Base-by-base conservation (phyloP, 2,113 vertebrate species). In the Bufo gargarizans region DNA sequence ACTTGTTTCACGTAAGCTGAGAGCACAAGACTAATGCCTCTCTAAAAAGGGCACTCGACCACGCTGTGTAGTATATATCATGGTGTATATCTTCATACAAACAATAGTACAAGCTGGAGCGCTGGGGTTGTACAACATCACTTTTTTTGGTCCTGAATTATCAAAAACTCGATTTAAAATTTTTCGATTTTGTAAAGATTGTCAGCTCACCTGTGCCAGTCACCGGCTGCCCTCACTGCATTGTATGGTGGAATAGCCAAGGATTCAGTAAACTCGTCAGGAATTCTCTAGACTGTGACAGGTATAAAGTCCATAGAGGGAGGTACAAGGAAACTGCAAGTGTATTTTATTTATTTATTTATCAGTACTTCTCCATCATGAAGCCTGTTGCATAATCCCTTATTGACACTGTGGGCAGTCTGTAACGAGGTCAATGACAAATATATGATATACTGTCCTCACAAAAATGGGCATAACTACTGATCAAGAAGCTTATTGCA, bases 271-370 rank as follows among this genome's bases (percentile, higher is more conserved):
- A 56, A 22, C 19, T 79, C 12, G 3, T 58, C n/a, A 58, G 6
- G 17, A 33, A 43, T 58, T 58, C 53, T 79, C 22, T n/a, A 16
- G 11, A 79, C 0, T 22, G n/a, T 58, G 13, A 16, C n/a, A 58
- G 50, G 77, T 79, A 14, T 33, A 79, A 79, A 79, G 77, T 79
- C 77, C 77, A 58, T 14, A 22, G 45, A 56, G 53, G 77, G 77
- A 79, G 53, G 53, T 33, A 33, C 49, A 13, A 56, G 14, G 49
- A 55, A 56, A 79, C 19, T 33, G n/a, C 4, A 79, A n/a, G 50
- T 33, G 6, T 56, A 16, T 79, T 55, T 0, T 19, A 19, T 1
- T 13, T 4, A 45, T 71, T 43, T 69, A 22, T 69, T 22, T 22
- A 22, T 4, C 67, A 43, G 33, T 16, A 71, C 45, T 71, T 43